Evolutionary conservation across 2,888 invertebrate species (phyloP), one percentile per base, ranked within the genome.

Genomic region (Clanis bilineata): DNA sequence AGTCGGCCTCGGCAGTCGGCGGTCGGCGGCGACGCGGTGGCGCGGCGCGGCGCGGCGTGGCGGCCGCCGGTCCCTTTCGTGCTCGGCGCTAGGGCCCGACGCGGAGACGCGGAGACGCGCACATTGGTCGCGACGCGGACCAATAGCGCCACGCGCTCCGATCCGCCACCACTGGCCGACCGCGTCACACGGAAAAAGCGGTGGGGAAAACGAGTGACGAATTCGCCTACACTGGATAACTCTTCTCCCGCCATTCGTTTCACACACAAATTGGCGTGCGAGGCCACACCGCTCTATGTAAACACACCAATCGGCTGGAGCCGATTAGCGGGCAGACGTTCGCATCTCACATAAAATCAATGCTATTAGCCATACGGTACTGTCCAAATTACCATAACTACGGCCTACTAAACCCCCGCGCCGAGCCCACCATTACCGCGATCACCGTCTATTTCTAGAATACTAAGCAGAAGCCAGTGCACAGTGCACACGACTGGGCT

Each of bases 161-260:
- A 77, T 74, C 63, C 75, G 66, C 75, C 73, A 77, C 77, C 80
- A 84, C 83, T 85, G 83, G 83, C 78, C 72, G 66, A 60, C 69
- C 65, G 70, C 73, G 71, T 74, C 76, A 73, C 66, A 67, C 73
- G 76, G 84, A 79, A 85, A 83, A 80, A 79, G 86, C 88, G 84
- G 88, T 82, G 89, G 89, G 88, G 86, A 85, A 87, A 85, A 81
- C 76, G 70, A 80, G 74, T 73, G 75, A 79, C 76, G 74, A 84
- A 81, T 79, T 89, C 78, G 74, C 81, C 74, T 77, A 70, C 74
- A 69, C 68, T 71, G 66, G 66, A 66, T 72, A 70, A 68, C 69
- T 72, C 77, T 79, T 76, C 80, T 83, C 74, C 78, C 76, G 81
- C 81, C 73, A 82, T 82, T 80, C 80, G 79, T 73, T 79, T 80